Conservation (phyloP, 2,797 vertebrate species). For the Premnoplex brunnescens region DNA sequence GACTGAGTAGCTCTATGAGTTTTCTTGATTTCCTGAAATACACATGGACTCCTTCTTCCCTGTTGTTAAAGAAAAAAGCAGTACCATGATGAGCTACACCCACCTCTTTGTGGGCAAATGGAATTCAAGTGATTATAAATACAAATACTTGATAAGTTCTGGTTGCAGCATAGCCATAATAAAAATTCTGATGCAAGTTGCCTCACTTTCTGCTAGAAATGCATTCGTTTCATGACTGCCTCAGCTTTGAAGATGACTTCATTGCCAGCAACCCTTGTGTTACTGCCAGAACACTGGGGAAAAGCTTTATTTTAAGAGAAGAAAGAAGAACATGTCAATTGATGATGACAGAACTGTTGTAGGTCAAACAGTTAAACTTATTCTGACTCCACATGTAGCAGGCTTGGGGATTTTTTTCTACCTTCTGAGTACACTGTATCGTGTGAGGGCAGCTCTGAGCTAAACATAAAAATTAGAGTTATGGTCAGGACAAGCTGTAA, state of each 20-base stretch:
- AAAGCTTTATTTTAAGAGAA: slow-evolving; percentile 38
- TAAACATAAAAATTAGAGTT: not conserved
- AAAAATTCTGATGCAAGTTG: not conserved
- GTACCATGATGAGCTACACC: not conserved
- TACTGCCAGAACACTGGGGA: slow-evolving; percentile 6
- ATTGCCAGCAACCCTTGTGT: slow-evolving; percentile 6
- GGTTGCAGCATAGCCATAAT: not conserved
- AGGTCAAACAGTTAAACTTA: slow-evolving; percentile 46
- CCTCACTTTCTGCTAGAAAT: not conserved
- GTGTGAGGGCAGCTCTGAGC: not conserved
- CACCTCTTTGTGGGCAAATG: not conserved
- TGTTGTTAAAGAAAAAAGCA: not conserved
- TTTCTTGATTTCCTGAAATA: not conserved
- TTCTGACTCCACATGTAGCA: not conserved
- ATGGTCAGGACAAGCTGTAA: not conserved
- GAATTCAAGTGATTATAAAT: not conserved
- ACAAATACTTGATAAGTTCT: not conserved
- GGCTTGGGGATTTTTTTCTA: not conserved
- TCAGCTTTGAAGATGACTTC: slow-evolving; percentile 34
- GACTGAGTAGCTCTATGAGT: not conserved
- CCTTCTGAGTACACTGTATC: not conserved
- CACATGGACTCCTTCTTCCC: not conserved
- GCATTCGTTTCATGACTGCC: not conserved
- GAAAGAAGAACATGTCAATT: not conserved
- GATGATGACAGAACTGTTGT: slow-evolving; percentile 27